Evolutionary conservation across 2,113 vertebrate species (phyloP), one percentile per base, ranked within the genome.

Genomic region (Emydura subglobosa): DNA sequence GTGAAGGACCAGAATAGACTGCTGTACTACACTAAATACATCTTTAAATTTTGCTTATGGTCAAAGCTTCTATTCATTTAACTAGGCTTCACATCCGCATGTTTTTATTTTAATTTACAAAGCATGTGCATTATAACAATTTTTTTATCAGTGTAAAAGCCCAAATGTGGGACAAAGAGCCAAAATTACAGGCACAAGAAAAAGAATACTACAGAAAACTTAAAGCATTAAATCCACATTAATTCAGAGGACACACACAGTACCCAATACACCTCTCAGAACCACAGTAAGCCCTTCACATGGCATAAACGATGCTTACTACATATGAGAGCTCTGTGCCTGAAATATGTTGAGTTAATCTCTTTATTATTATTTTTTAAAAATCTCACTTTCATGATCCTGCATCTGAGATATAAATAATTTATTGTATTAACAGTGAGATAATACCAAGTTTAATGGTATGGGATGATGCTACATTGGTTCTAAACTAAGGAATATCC

Each of bases 91-190:
- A 13, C 74, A 80, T 82, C 51, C 65, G 19, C 85, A 88, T 50
- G 31, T 29, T 92, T 91, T 87, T 84, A 65, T 87, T 89, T 93
- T 84, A 9, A 57, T 85, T 91, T 87, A 7, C 55, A 89, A 91
- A 42, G 83, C 39, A 86, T 31, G 39, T 82, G n/a, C 17, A 76
- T 84, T 27, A 91, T 91, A 91, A 79, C 65, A 89, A 47, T 80
- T 54, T 54, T 57, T 57, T 82, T 44, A 16, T 27, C 53, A 21
- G 25, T 57, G 39, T 42, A 82, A 57, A 55, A 82, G 81, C 9
- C 25, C 39, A 82, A 57, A 39, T 57, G 6, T 82, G 42, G 53
- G 42, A 13, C 53, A 55, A 27, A 57, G 81, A 82, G 25, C 14
- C 51, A 55, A 82, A 57, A 82, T 57, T 27, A 82, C 17, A 8